phyloP scores from a whole-genome alignment of 1,140 invertebrate species.

The Tetramorium simillimum region DNA sequence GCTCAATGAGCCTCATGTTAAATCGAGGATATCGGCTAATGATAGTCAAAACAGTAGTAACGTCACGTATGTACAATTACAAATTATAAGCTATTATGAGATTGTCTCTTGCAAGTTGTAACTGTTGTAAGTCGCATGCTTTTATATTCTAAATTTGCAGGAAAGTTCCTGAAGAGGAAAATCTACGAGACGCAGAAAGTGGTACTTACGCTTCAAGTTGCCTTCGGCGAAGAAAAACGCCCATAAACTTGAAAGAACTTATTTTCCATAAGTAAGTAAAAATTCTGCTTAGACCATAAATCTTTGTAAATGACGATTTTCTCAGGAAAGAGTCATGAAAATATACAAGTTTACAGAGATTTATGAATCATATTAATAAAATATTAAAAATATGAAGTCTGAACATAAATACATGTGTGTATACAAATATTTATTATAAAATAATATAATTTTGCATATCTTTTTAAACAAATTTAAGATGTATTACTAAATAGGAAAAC shows the following conservation, averaged over 20 bases:
- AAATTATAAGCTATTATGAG: not conserved
- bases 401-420: not conserved
- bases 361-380: too few relatives aligned
- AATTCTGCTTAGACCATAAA: too few relatives aligned
- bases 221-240: slow-evolving; percentile 76
- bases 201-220: slow-evolving; percentile 69
- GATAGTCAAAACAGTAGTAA: not conserved
- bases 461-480: not conserved
- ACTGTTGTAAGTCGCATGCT: not conserved
- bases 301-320: too few relatives aligned
- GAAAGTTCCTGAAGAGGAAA: slow-evolving; percentile 19
- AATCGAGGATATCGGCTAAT: slow-evolving; percentile 7
- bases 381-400: too few relatives aligned
- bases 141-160: slow-evolving; percentile 19
- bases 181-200: slow-evolving; percentile 72
- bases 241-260: slow-evolving; percentile 74
- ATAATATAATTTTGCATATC: not conserved
- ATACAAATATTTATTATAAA: not conserved
- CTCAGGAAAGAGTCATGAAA: too few relatives aligned
- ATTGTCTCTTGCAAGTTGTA: slow-evolving; percentile 9
- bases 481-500: not conserved
- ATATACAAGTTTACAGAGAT: too few relatives aligned
- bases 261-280: slow-evolving; percentile 72
- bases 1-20: slow-evolving; percentile 65
- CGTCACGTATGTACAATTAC: slow-evolving; percentile 56